Percentiles rank a stretch among this genome's conserved stretches.
These are phyloP conservation scores for Druceiella hillmani DNA, from an alignment of 2,888 invertebrate genomes.

Conservation along the genomic window DNA sequence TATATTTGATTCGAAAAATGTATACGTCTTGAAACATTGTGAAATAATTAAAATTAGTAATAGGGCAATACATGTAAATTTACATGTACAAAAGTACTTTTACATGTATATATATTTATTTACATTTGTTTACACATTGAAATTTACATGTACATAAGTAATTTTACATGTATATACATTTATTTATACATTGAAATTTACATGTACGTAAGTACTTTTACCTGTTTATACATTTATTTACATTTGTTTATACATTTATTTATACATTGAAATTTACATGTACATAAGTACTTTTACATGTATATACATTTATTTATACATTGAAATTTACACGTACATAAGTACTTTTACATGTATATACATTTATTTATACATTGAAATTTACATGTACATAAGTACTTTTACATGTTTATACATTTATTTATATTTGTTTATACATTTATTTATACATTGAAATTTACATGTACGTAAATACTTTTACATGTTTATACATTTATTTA, in stretches of 20 bases:
- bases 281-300: background rate
- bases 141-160: background rate
- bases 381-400: background rate
- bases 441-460: background rate
- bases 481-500: background rate
- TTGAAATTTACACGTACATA: background rate
- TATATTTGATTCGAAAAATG: too few relatives aligned
- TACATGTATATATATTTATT: background rate
- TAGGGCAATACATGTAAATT: background rate
- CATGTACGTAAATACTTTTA: background rate
- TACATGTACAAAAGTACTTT: background rate
- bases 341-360: background rate
- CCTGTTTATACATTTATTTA: background rate
- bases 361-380: background rate
- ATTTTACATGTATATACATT: background rate
- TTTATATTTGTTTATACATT: background rate
- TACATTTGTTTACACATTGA: background rate
- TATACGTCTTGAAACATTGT: too few relatives aligned
- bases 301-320: background rate
- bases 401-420: background rate
- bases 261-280: background rate
- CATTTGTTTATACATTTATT: background rate
- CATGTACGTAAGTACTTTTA: background rate
- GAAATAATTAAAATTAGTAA: background rate
- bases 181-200: background rate